These are phyloP conservation scores for Pipistrellus pygmaeus DNA, from an alignment of 2,797 vertebrate genomes.

Conservation along the genomic window DNA sequence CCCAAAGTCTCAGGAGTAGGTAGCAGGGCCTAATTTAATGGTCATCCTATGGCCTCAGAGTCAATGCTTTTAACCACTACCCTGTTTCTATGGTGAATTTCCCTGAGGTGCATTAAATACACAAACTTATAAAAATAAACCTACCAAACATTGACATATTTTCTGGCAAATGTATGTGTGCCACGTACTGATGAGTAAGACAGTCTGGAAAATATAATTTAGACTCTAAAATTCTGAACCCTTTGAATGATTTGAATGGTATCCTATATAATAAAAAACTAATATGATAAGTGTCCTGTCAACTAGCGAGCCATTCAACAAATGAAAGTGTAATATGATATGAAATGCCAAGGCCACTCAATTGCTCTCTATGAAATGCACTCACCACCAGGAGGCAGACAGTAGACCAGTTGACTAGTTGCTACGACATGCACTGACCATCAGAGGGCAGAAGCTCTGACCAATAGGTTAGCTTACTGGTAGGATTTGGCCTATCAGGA, in stretches of 20 bases:
- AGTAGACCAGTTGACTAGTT: too few relatives aligned
- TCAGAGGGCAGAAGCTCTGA: too few relatives aligned
- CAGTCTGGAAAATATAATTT: conserved; percentile 3
- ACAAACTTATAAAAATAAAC: conserved; percentile 18
- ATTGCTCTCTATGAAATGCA: too few relatives aligned
- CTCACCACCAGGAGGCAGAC: too few relatives aligned
- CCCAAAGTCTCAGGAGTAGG: not conserved
- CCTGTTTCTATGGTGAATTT: not conserved
- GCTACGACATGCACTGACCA: too few relatives aligned
- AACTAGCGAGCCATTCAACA: too few relatives aligned
- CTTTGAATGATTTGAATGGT: not conserved
- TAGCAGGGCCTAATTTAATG: not conserved
- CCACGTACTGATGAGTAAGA: conserved; percentile 11
- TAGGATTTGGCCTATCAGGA: too few relatives aligned
- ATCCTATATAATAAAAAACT: too few relatives aligned
- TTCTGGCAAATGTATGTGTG: not conserved
- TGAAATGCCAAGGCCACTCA: too few relatives aligned
- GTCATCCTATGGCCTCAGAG: not conserved
- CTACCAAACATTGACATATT: not conserved
- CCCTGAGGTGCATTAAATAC: not conserved
- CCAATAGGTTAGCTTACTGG: too few relatives aligned
- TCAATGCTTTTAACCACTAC: not conserved
- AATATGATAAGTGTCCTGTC: too few relatives aligned
- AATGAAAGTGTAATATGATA: too few relatives aligned
- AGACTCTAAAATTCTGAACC: conserved; percentile 34